These are phyloP conservation scores for Megalonaias nervosa DNA, from an alignment of 1,140 invertebrate genomes.

Conservation along the genomic window DNA sequence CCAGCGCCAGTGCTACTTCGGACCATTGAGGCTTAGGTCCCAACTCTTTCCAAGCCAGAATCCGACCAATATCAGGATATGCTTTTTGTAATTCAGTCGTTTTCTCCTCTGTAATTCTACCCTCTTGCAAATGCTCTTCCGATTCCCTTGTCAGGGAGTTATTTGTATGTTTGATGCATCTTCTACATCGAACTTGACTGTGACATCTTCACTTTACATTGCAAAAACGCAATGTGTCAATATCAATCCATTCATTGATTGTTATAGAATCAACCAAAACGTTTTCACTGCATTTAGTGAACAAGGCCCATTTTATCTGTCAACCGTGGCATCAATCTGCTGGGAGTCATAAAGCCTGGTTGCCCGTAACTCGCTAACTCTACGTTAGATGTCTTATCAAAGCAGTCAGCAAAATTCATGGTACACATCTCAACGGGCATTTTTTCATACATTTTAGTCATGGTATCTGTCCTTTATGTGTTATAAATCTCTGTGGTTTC, in stretches of 20 bases:
- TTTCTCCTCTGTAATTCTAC: neutral
- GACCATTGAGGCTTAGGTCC: neutral
- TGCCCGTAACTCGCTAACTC: no score
- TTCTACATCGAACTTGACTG: neutral
- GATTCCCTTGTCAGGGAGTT: neutral
- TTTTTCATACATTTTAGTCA: no score
- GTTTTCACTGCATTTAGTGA: neutral
- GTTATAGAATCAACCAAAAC: neutral
- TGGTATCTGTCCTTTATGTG: no score
- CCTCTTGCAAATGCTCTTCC: neutral
- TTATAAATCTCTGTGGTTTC: no score
- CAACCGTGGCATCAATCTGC: no score
- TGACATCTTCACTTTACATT: neutral
- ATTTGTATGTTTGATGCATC: neutral
- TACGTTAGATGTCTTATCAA: no score
- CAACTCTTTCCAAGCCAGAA: neutral
- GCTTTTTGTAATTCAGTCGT: constrained; percentile 1
- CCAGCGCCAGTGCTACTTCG: neutral
- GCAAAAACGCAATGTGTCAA: neutral
- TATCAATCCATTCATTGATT: constrained; percentile 4
- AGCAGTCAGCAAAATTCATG: no score
- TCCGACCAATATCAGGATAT: neutral
- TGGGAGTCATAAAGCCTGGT: no score
- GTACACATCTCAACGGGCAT: no score
- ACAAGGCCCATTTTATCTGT: no score